These are phyloP conservation scores for Acleris holmiana DNA, from an alignment of 2,888 invertebrate species.

Conservation along the genomic window DNA sequence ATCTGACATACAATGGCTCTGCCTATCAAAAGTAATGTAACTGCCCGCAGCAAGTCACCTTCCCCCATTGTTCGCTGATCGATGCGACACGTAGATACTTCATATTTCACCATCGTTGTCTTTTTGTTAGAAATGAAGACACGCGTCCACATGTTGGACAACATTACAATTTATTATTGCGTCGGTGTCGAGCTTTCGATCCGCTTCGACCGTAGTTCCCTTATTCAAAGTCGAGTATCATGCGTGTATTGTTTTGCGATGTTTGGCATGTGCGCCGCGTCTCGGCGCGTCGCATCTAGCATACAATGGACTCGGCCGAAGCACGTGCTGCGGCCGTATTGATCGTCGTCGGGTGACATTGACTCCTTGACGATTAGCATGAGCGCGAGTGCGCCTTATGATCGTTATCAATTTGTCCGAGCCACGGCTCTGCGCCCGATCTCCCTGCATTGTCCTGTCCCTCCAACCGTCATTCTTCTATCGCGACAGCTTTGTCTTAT, in stretches of 20 bases:
- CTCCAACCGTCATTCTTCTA: conserved; percentile 60
- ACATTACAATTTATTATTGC: conserved; percentile 67
- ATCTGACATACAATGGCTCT: conserved; percentile 48
- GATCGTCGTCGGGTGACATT: conserved; percentile 70
- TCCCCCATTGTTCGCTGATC: conserved; percentile 62
- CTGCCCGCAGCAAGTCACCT: conserved; percentile 55
- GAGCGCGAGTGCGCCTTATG: conserved; percentile 60
- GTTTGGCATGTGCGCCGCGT: conserved; percentile 78
- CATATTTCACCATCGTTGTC: conserved; percentile 65
- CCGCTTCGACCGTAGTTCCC: conserved; percentile 56
- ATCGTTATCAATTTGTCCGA: conserved; percentile 77
- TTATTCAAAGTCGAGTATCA: conserved; percentile 72
- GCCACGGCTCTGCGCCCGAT: conserved; percentile 52
- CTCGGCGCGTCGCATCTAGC: conserved; percentile 65
- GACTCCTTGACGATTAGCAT: conserved; percentile 72
- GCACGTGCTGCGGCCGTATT: conserved; percentile 79
- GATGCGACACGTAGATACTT: conserved; percentile 52
- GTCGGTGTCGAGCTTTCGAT: conserved; percentile 66
- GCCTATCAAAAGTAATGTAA: conserved; percentile 49
- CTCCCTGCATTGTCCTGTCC: conserved; percentile 73
- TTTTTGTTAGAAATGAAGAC: conserved; percentile 67
- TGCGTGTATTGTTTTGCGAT: conserved; percentile 74
- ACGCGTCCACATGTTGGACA: conserved; percentile 64
- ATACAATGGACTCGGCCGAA: conserved; percentile 75
- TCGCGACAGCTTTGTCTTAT: conserved; percentile 63